Evolutionary conservation across 2,113 vertebrate species (phyloP), one percentile per base, ranked within the genome.

Genomic region (Trematocara macrostoma): DNA sequence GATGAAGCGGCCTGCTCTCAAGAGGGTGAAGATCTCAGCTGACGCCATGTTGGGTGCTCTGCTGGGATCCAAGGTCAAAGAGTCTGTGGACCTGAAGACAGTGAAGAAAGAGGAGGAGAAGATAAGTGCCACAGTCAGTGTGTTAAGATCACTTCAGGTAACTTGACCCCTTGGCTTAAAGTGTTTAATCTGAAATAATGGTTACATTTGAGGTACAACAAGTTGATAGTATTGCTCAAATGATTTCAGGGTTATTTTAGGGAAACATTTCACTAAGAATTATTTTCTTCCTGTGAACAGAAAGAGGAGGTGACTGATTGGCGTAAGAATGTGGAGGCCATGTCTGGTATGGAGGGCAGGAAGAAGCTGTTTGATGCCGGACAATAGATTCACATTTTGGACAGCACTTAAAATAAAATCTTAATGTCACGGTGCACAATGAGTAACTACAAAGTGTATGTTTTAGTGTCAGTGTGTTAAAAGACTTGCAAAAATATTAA

Each of bases 31-130:
- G 78, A 96, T 97, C 38, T 97, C 96, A 2, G 95, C 97, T 18
- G 96, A 97, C 5, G 96, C 96, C 84, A 96, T 97, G 96, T 31
- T 97, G 85, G 95, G 96, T 20, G 96, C 96, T 38, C 92, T 97
- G 81, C 89, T 97, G 84, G 96, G 96, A 2, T 31, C 90, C 26
- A 96, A 87, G 84, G 93, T 96, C 85, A 97, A 97, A 84, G 96
- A 96, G 83, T 95, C 96, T 40, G 96, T 96, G 67, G 95, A 97
- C 90, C 94, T 97, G 16, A 97, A 97, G 92, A 97, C 96, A 3
- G 96, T 97, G 23, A 97, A 96, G 94, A 97, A 96, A 82, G 96
- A 97, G 83, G 96, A 97, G 18, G 96, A 95, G 47, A 96, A 97
- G 95, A 95, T 96, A 82, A 67, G 76, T 34, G 26, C 26, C 29